Conservation (phyloP, 2,113 vertebrate species). For the Rhineura floridana region DNA sequence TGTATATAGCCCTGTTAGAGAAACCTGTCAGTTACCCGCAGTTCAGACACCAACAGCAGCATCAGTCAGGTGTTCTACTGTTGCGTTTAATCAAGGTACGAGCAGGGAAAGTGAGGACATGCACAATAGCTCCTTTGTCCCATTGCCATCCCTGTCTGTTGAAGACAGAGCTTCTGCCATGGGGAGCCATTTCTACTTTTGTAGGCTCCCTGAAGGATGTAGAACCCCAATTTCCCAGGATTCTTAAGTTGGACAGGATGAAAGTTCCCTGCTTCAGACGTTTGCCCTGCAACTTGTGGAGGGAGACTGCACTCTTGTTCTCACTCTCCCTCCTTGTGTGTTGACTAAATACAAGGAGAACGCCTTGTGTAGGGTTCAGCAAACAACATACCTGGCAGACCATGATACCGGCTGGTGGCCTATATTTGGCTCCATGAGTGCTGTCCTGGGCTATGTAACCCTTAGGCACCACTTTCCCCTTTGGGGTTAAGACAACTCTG, state of each 20-base stretch:
- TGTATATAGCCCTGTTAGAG: not conserved
- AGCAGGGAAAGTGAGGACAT: not conserved
- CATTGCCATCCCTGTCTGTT: not conserved
- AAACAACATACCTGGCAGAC: not conserved
- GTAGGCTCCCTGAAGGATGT: not conserved
- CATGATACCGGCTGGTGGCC: too few relatives aligned
- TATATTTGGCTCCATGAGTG: not conserved
- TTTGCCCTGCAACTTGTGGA: not conserved
- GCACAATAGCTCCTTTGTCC: not conserved
- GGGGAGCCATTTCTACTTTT: not conserved
- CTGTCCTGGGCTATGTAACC: not conserved
- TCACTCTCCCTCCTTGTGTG: not conserved
- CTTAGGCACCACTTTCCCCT: too few relatives aligned
- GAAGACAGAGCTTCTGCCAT: not conserved
- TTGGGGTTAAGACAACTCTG: not conserved
- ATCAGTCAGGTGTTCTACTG: not conserved
- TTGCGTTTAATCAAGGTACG: not conserved
- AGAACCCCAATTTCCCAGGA: too few relatives aligned
- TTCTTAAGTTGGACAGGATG: too few relatives aligned
- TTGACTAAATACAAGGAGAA: not conserved
- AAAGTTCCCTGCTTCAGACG: not conserved
- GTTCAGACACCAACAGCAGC: not conserved
- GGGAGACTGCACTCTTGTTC: not conserved
- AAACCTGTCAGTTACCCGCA: not conserved
- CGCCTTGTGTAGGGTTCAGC: not conserved